Evolutionary conservation across 30 jellyfish, hydroid and myxozoan species (phyloP).

Genomic region (Hydra vulgaris): DNA sequence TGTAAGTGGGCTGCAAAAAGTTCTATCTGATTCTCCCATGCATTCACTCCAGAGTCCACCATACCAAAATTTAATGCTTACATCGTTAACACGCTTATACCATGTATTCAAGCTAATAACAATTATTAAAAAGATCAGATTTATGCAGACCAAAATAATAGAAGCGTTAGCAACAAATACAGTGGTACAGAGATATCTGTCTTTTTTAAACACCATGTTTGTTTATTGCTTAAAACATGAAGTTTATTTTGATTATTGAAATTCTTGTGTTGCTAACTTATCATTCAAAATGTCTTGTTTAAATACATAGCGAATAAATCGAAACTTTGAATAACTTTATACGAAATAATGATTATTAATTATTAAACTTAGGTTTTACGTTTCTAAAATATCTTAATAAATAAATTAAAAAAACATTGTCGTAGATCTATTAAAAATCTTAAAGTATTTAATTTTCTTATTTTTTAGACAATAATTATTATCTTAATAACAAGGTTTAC

Average conservation of each 20-base stretch:
- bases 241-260: not conserved
- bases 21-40: constrained; percentile 18
- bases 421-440: no score
- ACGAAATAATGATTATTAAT: no score
- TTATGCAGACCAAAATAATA: constrained; percentile 14
- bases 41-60: constrained; percentile 35
- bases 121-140: not conserved
- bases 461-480: no score
- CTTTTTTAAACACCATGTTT: not conserved
- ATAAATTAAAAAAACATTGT: no score
- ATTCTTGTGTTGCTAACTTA: not conserved
- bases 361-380: no score
- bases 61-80: constrained; percentile 3
- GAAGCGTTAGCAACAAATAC: constrained; percentile 4
- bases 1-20: constrained; percentile 16
- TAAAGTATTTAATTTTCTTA: no score
- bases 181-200: not conserved
- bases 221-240: not conserved
- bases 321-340: not conserved
- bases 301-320: not conserved
- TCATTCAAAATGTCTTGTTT: not conserved
- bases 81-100: constrained; percentile 7
- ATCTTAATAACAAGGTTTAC: no score
- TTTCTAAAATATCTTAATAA: no score
- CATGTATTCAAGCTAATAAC: constrained; percentile 6